Base-by-base conservation (phyloP, 2,113 vertebrate genomes). In the Takifugu flavidus region DNA sequence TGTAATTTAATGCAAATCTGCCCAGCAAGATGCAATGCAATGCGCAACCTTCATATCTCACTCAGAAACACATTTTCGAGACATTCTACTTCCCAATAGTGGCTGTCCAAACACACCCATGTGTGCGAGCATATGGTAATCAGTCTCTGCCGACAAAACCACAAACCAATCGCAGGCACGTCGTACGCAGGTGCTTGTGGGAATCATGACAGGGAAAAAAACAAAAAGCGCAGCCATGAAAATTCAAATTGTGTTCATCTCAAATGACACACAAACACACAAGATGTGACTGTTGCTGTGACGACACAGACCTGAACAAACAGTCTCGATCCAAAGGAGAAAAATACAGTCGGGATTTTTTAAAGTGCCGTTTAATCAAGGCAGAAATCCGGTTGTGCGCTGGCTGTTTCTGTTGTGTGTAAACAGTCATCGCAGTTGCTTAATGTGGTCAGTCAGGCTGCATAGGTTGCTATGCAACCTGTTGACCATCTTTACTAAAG, bases 401-500 rank as follows among this genome's bases (percentile, higher is more conserved):
- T 69, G 45, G 54, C 63, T 49, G 49, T 45, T 51, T 67, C 14
- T 72, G 73, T 64, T 59, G 68, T 72, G 72, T 83, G 63, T 64
- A 13, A 68, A 46, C 34, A 63, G 67, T 76, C 70, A 62, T 39
- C 58, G 76, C 70, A 79, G 74, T 62, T 58, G 46, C 28, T 43
- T 66, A 65, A 31, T 75, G 73, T 72, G 53, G 63, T 77, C 64
- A 79, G 59, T 46, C 54, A 53, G 65, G 70, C 59, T 65, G 59
- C 59, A 57, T 47, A 54, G 34, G 88, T 88, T 88, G 78, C 87
- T 73, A 82, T 53, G 86, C 82, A 86, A 90, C 88, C 49, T 53
- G n/a, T 50, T 56, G 34, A 31, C 52, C 10, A 45, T 69, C 58
- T 57, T 59, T 62, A 56, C 31, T 62, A 67, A 52, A 47, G 70